A percentile compares a stretch with the other conserved stretches of the same genome.
Evolutionary conservation across 2,797 vertebrate species (phyloP).

Genomic region (Bradypodion pumilum): DNA sequence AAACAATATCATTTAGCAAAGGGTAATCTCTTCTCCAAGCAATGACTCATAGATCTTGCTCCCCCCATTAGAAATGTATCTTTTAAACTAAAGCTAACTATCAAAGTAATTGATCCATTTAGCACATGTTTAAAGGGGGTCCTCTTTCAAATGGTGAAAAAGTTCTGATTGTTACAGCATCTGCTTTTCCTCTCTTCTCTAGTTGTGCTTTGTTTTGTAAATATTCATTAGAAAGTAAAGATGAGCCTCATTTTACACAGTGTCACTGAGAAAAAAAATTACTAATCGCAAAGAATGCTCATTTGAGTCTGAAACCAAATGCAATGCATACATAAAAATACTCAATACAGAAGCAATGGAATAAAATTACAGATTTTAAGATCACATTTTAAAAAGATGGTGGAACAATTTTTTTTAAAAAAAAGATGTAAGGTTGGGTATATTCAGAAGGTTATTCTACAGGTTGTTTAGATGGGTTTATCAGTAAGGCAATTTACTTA

Average conservation of each 20-base stretch:
- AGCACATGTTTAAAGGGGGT: too few relatives aligned
- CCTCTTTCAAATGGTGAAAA: too few relatives aligned
- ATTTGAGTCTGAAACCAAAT: not conserved
- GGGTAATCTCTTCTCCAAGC: not conserved
- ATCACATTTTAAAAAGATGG: not conserved
- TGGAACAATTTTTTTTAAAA: too few relatives aligned
- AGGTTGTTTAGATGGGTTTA: too few relatives aligned
- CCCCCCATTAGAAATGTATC: not conserved
- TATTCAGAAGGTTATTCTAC: not conserved
- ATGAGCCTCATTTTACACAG: too few relatives aligned
- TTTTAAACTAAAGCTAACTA: not conserved
- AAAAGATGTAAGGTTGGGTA: not conserved
- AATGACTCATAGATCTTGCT: not conserved
- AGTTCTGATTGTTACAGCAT: not conserved
- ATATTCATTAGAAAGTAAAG: too few relatives aligned
- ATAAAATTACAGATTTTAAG: not conserved
- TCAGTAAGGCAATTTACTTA: too few relatives aligned
- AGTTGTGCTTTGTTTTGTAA: too few relatives aligned
- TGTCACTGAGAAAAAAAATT: too few relatives aligned
- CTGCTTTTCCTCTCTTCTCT: not conserved
- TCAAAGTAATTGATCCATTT: not conserved
- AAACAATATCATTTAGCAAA: not conserved
- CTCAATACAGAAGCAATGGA: not conserved
- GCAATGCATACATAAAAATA: not conserved
- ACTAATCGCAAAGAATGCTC: too few relatives aligned